These are phyloP conservation scores for Atherinosoma microstoma DNA, from an alignment of 2,797 vertebrate species.

Conservation along the genomic window DNA sequence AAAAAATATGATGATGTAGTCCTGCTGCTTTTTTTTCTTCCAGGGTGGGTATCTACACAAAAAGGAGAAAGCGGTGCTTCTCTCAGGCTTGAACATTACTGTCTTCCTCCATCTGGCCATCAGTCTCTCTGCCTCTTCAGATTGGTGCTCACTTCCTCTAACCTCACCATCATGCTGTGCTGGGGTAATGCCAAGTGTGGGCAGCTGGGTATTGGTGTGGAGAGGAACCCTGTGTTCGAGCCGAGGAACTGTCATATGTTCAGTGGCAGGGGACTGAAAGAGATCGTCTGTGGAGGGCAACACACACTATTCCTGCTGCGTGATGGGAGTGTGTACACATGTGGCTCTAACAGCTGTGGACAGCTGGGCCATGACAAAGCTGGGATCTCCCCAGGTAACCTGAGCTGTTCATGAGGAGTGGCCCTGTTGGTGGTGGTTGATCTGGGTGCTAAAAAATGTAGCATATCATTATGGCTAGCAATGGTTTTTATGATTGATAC, in stretches of 20 bases:
- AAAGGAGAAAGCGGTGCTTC: slow-evolving; percentile 74
- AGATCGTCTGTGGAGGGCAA: slow-evolving; percentile 90
- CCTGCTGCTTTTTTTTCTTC: slow-evolving; percentile 15
- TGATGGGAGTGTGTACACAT: slow-evolving; percentile 93
- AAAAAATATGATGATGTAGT: slow-evolving; percentile 15
- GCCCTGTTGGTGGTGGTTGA: background rate
- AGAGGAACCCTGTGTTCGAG: slow-evolving; percentile 85
- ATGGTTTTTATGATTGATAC: no score
- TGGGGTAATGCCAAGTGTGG: slow-evolving; percentile 95
- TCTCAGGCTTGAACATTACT: slow-evolving; percentile 66
- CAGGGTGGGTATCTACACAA: slow-evolving; percentile 70
- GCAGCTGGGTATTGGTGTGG: slow-evolving; percentile 88
- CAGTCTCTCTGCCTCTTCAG: slow-evolving; percentile 39
- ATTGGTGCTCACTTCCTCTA: slow-evolving; percentile 38
- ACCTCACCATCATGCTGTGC: slow-evolving; percentile 88
- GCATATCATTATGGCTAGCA: background rate
- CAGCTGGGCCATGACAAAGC: slow-evolving; percentile 92
- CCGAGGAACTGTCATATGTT: slow-evolving; percentile 87
- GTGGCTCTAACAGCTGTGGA: slow-evolving; percentile 91
- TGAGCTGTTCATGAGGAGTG: background rate
- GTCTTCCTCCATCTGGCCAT: slow-evolving; percentile 52
- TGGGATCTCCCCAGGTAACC: slow-evolving; percentile 87
- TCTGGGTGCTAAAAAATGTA: background rate
- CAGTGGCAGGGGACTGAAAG: slow-evolving; percentile 86
- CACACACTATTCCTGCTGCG: slow-evolving; percentile 93